Conservation (phyloP, 1,140 invertebrate genomes). For the Drosophila ficusphila region DNA sequence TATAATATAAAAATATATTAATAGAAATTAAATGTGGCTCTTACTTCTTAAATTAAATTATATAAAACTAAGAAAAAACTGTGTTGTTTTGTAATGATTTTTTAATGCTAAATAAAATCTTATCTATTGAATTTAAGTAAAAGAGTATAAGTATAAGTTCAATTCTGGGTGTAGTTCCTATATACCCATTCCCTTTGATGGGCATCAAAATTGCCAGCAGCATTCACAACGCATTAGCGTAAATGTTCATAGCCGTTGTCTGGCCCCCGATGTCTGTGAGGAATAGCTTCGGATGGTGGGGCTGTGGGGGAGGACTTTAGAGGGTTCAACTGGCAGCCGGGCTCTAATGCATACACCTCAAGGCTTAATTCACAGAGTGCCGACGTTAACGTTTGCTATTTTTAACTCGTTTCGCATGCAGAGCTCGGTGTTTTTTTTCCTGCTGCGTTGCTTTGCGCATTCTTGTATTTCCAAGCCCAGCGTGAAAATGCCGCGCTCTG, state of each 20-base stretch:
- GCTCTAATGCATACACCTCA: constrained; percentile 72
- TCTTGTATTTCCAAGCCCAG: constrained; percentile 59
- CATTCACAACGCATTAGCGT: constrained; percentile 78
- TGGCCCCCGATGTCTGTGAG: constrained; percentile 19
- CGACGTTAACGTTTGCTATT: constrained; percentile 76
- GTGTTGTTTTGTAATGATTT: background rate
- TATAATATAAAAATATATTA: too few relatives aligned
- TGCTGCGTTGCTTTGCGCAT: constrained; percentile 38
- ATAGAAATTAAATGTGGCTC: too few relatives aligned
- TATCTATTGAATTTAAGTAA: too few relatives aligned
- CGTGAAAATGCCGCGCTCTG: constrained; percentile 72
- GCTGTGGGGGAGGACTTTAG: background rate
- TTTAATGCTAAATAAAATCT: too few relatives aligned
- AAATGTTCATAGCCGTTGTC: constrained; percentile 75
- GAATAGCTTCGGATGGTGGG: constrained; percentile 12
- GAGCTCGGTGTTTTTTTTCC: constrained; percentile 20
- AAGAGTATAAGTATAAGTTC: background rate
- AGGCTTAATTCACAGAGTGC: constrained; percentile 56
- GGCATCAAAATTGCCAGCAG: constrained; percentile 55
- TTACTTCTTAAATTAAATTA: too few relatives aligned
- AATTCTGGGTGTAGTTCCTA: background rate
- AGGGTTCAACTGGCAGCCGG: constrained; percentile 55
- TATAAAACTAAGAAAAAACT: too few relatives aligned
- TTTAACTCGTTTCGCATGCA: constrained; percentile 77
- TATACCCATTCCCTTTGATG: background rate